A percentile compares a stretch with the other conserved stretches of the same genome.
These are phyloP conservation scores for Ptychochromis oligacanthus DNA, from an alignment of 2,113 vertebrate genomes.

Conservation along the genomic window DNA sequence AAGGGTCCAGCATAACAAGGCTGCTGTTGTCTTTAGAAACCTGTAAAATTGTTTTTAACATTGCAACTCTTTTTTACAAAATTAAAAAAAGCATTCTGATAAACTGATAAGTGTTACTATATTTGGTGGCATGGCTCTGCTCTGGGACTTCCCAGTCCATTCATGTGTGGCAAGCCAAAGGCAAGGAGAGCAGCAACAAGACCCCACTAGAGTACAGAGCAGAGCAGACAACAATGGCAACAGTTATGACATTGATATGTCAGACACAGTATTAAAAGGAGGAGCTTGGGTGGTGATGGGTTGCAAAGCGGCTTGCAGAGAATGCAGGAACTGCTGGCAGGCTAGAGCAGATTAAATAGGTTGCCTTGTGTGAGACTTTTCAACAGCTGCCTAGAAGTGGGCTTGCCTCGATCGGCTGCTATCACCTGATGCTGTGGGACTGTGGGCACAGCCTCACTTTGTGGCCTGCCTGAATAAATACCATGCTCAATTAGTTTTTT, in stretches of 20 bases:
- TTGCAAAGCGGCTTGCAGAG: background rate
- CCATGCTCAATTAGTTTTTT: too few species aligned
- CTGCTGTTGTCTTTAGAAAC: background rate
- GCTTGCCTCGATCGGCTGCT: background rate
- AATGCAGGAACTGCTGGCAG: background rate
- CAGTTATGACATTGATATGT: background rate
- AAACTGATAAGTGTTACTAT: background rate
- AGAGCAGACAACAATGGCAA: background rate
- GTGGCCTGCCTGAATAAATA: too few species aligned
- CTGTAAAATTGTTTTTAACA: background rate
- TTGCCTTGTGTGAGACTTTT: background rate
- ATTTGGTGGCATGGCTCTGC: background rate
- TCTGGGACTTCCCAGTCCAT: background rate
- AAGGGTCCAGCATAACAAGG: background rate
- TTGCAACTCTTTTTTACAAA: background rate
- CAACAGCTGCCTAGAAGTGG: background rate
- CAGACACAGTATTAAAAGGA: background rate
- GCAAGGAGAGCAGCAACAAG: too few species aligned
- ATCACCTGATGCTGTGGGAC: too few species aligned
- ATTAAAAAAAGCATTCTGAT: background rate
- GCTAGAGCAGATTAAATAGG: background rate
- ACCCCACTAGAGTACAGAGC: too few species aligned
- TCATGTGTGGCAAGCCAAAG: accelerated
- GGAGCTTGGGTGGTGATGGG: background rate
- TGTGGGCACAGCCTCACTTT: too few species aligned